A percentile compares a stretch with the other conserved stretches of the same genome.
Evolutionary conservation across 2,888 invertebrate genomes (phyloP).

Genomic region (Tyria jacobaeae): DNA sequence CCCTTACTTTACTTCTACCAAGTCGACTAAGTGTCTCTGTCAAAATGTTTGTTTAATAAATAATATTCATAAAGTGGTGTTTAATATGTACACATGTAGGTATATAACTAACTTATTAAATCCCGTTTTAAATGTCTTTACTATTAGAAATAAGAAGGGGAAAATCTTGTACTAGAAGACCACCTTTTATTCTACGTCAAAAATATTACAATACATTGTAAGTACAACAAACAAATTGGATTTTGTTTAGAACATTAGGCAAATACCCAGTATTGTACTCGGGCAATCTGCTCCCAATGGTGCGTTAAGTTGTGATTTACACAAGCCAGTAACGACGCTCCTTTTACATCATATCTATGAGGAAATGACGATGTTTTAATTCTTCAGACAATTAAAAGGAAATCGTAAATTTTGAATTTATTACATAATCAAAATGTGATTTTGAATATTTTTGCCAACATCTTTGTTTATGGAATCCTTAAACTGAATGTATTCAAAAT

Average conservation of each 20-base stretch:
- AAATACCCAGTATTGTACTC: conserved; percentile 76
- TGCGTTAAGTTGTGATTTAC: conserved; percentile 78
- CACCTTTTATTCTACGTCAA: conserved; percentile 6
- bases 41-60: too few species aligned
- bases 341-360: conserved; percentile 55
- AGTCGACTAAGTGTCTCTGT: too few species aligned
- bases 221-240: conserved; percentile 71
- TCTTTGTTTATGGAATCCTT: background rate
- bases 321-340: conserved; percentile 59
- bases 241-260: conserved; percentile 80
- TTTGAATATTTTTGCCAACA: background rate
- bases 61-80: too few species aligned
- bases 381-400: background rate
- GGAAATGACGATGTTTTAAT: conserved; percentile 40
- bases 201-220: conserved; percentile 7
- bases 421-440: background rate
- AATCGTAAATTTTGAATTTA: background rate
- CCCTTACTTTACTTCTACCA: too few species aligned
- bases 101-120: too few species aligned
- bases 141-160: background rate
- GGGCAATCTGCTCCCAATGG: conserved; percentile 81
- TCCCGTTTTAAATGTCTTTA: too few species aligned
- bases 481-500: background rate
- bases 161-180: background rate
- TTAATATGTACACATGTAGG: too few species aligned